These are phyloP conservation scores for Dryocosmus kuriphilus DNA, from an alignment of 2,888 invertebrate species.

Conservation along the genomic window DNA sequence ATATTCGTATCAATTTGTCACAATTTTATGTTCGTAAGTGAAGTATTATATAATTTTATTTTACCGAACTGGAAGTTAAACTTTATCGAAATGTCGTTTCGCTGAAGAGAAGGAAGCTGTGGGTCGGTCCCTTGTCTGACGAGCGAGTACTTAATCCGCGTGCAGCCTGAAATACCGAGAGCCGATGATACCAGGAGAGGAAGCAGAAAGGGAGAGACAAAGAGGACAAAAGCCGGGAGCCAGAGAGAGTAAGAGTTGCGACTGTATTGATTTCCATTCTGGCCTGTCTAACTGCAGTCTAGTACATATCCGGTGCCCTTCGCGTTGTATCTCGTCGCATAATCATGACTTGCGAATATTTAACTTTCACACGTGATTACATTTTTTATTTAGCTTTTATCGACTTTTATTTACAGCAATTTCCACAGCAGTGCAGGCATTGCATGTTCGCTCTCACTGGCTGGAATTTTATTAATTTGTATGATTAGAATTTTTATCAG, in stretches of 20 bases:
- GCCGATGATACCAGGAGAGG: conserved; percentile 9
- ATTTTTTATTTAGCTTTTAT: not conserved
- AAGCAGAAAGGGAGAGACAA: conserved; percentile 24
- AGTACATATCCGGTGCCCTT: conserved; percentile 61
- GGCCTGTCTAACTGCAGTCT: conserved; percentile 67
- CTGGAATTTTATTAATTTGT: not conserved
- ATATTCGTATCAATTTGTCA: too few species aligned
- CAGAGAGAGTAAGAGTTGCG: conserved; percentile 46
- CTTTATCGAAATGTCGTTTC: conserved; percentile 6
- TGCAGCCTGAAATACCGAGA: conserved; percentile 7
- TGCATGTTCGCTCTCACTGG: not conserved
- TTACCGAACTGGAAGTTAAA: too few species aligned
- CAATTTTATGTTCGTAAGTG: too few species aligned
- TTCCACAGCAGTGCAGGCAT: not conserved
- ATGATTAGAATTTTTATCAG: not conserved
- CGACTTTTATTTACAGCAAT: not conserved
- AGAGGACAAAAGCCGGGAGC: conserved; percentile 52
- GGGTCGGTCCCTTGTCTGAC: not conserved
- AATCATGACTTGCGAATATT: conserved; percentile 28
- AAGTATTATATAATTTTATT: too few species aligned
- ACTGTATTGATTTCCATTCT: conserved; percentile 68
- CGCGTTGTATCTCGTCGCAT: conserved; percentile 32
- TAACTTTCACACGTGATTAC: not conserved
- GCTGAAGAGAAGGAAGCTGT: not conserved
- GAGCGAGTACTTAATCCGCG: conserved; percentile 11